These are phyloP conservation scores for Tuberolachnus salignus DNA, from an alignment of 2,888 invertebrate species.

Conservation along the genomic window DNA sequence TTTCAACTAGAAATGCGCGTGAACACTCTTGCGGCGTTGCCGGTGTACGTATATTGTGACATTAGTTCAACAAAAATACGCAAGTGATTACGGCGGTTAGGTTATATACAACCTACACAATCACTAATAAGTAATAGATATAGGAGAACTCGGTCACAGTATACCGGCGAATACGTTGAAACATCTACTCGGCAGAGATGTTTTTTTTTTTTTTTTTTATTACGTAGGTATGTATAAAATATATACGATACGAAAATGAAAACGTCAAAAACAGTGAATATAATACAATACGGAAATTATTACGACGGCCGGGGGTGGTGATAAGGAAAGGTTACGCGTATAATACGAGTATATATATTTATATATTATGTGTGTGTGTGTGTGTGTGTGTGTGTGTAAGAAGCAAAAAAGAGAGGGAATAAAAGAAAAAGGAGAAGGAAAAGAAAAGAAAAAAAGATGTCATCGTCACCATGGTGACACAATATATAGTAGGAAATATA, in stretches of 20 bases:
- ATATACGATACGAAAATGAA: slow-evolving; percentile 10
- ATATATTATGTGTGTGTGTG: background rate
- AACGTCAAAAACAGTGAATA: slow-evolving; percentile 55
- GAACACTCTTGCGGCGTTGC: too few species aligned
- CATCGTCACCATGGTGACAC: slow-evolving; percentile 56
- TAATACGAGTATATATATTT: too few species aligned
- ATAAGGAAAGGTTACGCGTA: slow-evolving; percentile 17
- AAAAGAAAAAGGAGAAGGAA: background rate
- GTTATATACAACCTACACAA: too few species aligned
- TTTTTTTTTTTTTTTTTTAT: too few species aligned
- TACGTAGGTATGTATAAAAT: too few species aligned
- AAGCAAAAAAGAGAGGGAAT: background rate
- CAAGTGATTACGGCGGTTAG: too few species aligned
- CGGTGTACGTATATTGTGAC: too few species aligned
- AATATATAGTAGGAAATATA: background rate
- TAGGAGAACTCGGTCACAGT: too few species aligned
- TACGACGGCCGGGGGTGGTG: background rate
- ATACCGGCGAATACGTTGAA: too few species aligned
- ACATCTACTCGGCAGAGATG: slow-evolving; percentile 24
- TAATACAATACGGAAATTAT: slow-evolving; percentile 39
- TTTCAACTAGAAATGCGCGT: too few species aligned
- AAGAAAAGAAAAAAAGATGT: slow-evolving; percentile 34
- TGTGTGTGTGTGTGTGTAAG: background rate
- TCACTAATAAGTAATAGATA: too few species aligned
- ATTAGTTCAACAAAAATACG: too few species aligned